These are phyloP conservation scores for Clavelina lepadiformis DNA, from an alignment of 23 tunicate species.

Conservation along the genomic window DNA sequence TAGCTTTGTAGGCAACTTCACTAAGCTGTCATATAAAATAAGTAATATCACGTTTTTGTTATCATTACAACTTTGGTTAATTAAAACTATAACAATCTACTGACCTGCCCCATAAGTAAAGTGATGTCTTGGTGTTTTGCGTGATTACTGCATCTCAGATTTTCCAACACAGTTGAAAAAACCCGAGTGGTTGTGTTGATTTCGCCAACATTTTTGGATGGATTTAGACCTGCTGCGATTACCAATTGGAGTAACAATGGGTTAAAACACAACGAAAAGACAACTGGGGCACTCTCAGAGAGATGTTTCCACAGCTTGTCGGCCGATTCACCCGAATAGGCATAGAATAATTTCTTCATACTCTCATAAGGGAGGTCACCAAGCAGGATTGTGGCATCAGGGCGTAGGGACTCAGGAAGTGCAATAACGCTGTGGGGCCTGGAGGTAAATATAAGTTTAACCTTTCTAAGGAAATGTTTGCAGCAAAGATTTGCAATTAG, in stretches of 20 bases:
- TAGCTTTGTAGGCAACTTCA: no score
- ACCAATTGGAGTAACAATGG: slow-evolving; percentile 17
- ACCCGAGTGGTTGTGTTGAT: no score
- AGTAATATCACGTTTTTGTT: no score
- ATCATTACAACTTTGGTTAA: no score
- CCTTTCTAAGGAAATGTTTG: slow-evolving; percentile 14
- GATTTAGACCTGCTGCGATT: no score
- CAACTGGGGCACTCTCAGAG: neutral
- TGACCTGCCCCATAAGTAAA: no score
- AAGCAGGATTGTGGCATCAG: slow-evolving; percentile 2
- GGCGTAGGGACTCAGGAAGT: slow-evolving; percentile 5
- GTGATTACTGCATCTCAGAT: no score
- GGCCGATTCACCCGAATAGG: slow-evolving; percentile 1
- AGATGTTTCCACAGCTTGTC: slow-evolving; percentile 11
- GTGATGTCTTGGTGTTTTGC: no score
- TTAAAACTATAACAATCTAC: no score
- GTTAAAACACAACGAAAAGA: slow-evolving; percentile 15
- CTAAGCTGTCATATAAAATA: no score
- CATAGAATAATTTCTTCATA: slow-evolving; percentile 5
- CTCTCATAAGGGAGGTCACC: slow-evolving; percentile 5
- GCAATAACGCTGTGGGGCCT: slow-evolving; percentile 17
- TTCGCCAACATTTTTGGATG: no score
- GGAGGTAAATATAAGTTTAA: slow-evolving; percentile 7
- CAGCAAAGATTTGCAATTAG: slow-evolving; percentile 11
- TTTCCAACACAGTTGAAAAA: no score